Percentiles rank a stretch among this genome's conserved stretches.
These are phyloP conservation scores for Pollenia labialis DNA, from an alignment of 2,888 invertebrate species.

Conservation along the genomic window DNA sequence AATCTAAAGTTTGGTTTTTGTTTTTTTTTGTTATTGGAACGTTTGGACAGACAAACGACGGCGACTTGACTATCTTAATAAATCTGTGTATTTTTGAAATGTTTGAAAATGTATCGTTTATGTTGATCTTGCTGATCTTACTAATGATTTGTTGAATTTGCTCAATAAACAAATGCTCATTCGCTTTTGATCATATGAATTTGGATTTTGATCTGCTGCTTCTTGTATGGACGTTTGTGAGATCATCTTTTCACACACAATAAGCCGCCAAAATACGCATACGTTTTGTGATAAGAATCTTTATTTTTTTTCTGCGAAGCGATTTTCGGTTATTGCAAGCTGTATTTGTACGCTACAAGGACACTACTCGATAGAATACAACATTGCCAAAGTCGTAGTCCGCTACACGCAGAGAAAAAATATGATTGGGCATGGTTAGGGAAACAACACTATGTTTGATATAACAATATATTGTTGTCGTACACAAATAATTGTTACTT, in stretches of 20 bases:
- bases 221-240: constrained; percentile 26
- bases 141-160: constrained; percentile 74
- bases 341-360: constrained; percentile 18
- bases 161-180: constrained; percentile 60
- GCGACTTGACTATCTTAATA: constrained; percentile 71
- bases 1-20: constrained; percentile 53
- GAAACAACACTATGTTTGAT: too few species aligned
- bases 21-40: constrained; percentile 6
- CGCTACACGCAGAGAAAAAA: too few species aligned
- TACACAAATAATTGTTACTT: too few species aligned
- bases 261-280: constrained; percentile 73
- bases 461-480: too few species aligned
- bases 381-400: too few species aligned
- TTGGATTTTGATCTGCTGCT: neutral
- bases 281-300: constrained; percentile 66
- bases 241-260: constrained; percentile 66
- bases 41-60: neutral
- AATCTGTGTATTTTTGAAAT: constrained; percentile 68
- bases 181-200: constrained; percentile 34
- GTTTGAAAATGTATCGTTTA: constrained; percentile 64
- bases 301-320: constrained; percentile 3
- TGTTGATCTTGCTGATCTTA: constrained; percentile 72
- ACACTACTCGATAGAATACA: too few species aligned
- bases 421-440: too few species aligned
- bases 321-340: constrained; percentile 11